Base-by-base conservation (phyloP, 2,113 vertebrate species). In the Hiodon alosoides region DNA sequence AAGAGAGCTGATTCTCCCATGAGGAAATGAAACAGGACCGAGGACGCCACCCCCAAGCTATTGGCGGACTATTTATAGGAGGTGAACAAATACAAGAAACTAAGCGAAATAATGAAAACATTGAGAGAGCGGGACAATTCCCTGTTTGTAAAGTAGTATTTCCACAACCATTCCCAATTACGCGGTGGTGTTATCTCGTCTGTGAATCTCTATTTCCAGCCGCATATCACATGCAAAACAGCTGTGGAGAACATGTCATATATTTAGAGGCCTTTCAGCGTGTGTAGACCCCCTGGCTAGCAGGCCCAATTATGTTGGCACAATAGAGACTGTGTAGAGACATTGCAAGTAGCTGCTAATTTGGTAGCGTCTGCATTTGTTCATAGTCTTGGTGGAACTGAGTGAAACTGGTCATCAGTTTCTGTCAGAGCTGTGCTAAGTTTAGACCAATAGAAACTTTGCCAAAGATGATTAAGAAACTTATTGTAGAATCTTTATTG, bases 211-310 rank as follows among this genome's bases (percentile, higher is more conserved):
- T 89, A 87, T 92, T 91, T 90, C 83, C 82, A 86, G 84, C 84
- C 74, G 71, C 81, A 76, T 83, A 89, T 91, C 90, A 91, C 91
- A 92, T 92, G 91, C 90, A 89, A 88, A 91, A 90, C 90, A 88
- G 90, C 91, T 90, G 89, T 87, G 87, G 85, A 80, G 85, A 89
- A 81, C 83, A 81, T 81, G 69, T 80, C 82, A 80, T 91, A 89
- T 88, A 89, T 91, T 90, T 91, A 89, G 87, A 59, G 80, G 82
- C 84, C 86, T 88, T 84, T 86, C 85, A 87, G 86, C 77, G 76
- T 68, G 84, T 87, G 69, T 73, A 77, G 83, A 74, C 82, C 85
- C 81, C 83, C 79, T 58, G 83, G 86, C 85, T 80, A 83, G 84
- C 85, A 81, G 81, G 80, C 78, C 79, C 84, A 85, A 85, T 90